Conservation (phyloP, 1,140 invertebrate genomes). For the Tribolium madens region DNA sequence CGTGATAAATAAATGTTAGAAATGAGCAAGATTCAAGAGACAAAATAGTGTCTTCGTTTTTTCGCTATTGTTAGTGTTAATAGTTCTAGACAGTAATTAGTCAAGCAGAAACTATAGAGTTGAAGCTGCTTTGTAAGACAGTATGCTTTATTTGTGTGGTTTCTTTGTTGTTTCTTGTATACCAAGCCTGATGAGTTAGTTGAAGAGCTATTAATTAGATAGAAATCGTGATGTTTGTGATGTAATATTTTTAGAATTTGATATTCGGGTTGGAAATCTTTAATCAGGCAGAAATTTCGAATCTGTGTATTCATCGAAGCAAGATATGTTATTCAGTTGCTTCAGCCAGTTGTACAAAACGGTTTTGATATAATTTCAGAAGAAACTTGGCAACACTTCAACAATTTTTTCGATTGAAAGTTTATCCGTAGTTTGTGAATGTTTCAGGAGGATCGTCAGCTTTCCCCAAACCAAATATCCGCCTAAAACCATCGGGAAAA, state of each 20-base stretch:
- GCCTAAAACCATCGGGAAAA: constrained; percentile 16
- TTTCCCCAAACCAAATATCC: not conserved
- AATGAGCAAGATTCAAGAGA: not conserved
- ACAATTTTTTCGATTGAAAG: not conserved
- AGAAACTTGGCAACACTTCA: not conserved
- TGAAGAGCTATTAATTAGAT: not conserved
- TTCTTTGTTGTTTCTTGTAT: not conserved
- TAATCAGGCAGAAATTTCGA: not conserved
- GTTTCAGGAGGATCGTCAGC: not conserved
- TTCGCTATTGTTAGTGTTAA: not conserved
- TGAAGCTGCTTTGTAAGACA: not conserved
- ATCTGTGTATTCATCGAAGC: not conserved
- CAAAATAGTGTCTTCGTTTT: not conserved
- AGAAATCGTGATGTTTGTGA: not conserved
- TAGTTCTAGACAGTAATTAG: not conserved
- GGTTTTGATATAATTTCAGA: not conserved
- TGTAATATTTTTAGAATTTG: not conserved
- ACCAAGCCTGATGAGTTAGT: not conserved
- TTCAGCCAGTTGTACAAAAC: not conserved
- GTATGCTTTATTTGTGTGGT: not conserved
- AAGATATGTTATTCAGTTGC: not conserved
- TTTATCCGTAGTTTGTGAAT: constrained; percentile 1
- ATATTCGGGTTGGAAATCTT: not conserved
- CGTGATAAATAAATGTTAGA: not conserved
- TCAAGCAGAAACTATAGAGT: not conserved